Percentiles rank a stretch among this genome's conserved stretches.
Conservation (phyloP, 2,113 vertebrate species). For the Coreoperca whiteheadi region DNA sequence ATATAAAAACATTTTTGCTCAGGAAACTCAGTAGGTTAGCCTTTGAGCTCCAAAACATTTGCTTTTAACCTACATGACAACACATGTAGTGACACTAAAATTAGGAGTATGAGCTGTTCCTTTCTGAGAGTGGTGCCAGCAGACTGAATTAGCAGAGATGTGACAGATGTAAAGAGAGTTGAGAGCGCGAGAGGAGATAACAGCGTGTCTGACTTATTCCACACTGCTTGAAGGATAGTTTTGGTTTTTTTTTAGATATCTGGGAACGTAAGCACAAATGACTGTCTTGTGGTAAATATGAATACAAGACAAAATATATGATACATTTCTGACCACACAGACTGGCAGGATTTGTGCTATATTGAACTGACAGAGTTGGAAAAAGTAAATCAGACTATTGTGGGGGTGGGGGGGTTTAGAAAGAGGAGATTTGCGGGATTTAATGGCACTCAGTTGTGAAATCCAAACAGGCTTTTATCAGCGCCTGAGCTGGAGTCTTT, state of each 20-base stretch:
- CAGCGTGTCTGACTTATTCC: slow-evolving; percentile 29
- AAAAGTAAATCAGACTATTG: neutral
- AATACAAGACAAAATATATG: neutral
- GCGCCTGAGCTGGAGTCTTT: slow-evolving; percentile 14
- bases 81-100: neutral
- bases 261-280: slow-evolving; percentile 3
- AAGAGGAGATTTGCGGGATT: slow-evolving; percentile 7
- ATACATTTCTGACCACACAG: neutral
- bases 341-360: neutral
- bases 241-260: neutral
- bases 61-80: slow-evolving; percentile 2
- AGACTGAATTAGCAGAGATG: slow-evolving; percentile 18
- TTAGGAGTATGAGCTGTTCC: neutral
- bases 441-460: slow-evolving; percentile 13
- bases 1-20: too few species aligned
- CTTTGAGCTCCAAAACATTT: neutral
- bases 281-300: neutral
- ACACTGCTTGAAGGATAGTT: slow-evolving; percentile 2
- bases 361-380: neutral
- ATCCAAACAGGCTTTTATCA: slow-evolving; percentile 50
- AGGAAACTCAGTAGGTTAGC: neutral
- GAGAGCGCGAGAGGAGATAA: slow-evolving; percentile 16
- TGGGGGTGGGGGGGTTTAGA: too few species aligned
- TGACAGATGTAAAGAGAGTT: slow-evolving; percentile 20
- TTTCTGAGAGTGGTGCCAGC: neutral